A percentile compares a stretch with the other conserved stretches of the same genome.
These are phyloP conservation scores for Sphaeridia pumilis DNA, from an alignment of 2,888 invertebrate genomes.

Conservation along the genomic window DNA sequence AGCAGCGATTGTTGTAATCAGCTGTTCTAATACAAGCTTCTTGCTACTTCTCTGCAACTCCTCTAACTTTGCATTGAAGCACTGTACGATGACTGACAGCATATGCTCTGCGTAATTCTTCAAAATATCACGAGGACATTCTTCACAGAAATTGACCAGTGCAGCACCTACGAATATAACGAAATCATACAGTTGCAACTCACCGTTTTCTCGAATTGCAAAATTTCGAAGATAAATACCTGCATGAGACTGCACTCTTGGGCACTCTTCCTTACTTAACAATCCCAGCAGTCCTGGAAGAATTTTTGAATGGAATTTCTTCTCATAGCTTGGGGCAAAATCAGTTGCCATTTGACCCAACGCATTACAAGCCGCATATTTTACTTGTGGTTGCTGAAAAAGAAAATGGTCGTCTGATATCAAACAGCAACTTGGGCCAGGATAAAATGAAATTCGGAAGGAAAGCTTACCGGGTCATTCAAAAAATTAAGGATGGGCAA, in stretches of 20 bases:
- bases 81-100: slow-evolving; percentile 78
- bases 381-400: slow-evolving; percentile 70
- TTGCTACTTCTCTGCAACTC: slow-evolving; percentile 89
- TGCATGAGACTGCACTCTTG: slow-evolving; percentile 80
- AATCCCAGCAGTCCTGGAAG: slow-evolving; percentile 80
- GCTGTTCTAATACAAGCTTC: slow-evolving; percentile 92
- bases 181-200: background rate
- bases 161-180: slow-evolving; percentile 62
- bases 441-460: background rate
- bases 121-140: slow-evolving; percentile 89
- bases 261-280: slow-evolving; percentile 79
- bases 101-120: slow-evolving; percentile 71
- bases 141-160: slow-evolving; percentile 97
- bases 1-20: slow-evolving; percentile 96
- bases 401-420: no score
- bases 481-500: slow-evolving; percentile 76
- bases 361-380: slow-evolving; percentile 97
- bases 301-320: slow-evolving; percentile 92
- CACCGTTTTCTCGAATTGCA: no score
- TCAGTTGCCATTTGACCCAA: slow-evolving; percentile 98
- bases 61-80: slow-evolving; percentile 83
- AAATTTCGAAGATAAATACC: slow-evolving; percentile 38
- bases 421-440: background rate
- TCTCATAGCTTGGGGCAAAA: slow-evolving; percentile 92
- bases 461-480: slow-evolving; percentile 59